These are phyloP conservation scores for Drosophila kambysellisi DNA, from an alignment of 2,888 invertebrate species.

Conservation along the genomic window DNA sequence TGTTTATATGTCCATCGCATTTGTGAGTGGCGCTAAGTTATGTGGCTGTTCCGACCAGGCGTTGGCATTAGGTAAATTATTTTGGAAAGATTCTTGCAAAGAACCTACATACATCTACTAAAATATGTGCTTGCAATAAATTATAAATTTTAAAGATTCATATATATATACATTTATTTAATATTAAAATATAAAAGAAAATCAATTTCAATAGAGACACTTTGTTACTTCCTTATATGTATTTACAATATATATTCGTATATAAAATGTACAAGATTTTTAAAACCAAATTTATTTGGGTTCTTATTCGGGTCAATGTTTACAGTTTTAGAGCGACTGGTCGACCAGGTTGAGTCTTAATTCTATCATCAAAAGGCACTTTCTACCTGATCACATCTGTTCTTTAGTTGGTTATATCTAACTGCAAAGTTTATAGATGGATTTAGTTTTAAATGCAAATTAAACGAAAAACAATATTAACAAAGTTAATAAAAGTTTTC, in stretches of 20 bases:
- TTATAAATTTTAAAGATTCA: slow-evolving; percentile 56
- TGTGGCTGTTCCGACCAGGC: slow-evolving; percentile 43
- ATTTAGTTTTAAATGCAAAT: not conserved
- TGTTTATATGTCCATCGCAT: slow-evolving; percentile 53
- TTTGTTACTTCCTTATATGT: slow-evolving; percentile 60
- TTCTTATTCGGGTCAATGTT: not conserved
- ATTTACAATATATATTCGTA: slow-evolving; percentile 60
- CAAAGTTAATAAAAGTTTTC: not conserved
- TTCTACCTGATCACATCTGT: not conserved
- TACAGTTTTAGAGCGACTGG: not conserved
- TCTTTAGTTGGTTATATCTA: not conserved
- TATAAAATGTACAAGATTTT: slow-evolving; percentile 45
- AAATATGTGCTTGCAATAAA: slow-evolving; percentile 65
- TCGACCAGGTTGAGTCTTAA: not conserved
- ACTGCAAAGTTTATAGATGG: not conserved
- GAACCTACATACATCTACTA: slow-evolving; percentile 43
- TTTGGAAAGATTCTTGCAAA: slow-evolving; percentile 54
- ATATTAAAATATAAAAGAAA: slow-evolving; percentile 42
- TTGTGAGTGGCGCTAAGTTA: slow-evolving; percentile 46
- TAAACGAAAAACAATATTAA: not conserved
- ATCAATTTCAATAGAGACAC: slow-evolving; percentile 48
- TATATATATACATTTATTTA: slow-evolving; percentile 49
- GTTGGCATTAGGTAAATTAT: slow-evolving; percentile 41
- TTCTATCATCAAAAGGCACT: not conserved
- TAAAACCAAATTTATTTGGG: slow-evolving; percentile 8